Evolutionary conservation across 2,797 vertebrate species (phyloP), one percentile per base, ranked within the genome.

Genomic region (Jordanella pulchra): DNA sequence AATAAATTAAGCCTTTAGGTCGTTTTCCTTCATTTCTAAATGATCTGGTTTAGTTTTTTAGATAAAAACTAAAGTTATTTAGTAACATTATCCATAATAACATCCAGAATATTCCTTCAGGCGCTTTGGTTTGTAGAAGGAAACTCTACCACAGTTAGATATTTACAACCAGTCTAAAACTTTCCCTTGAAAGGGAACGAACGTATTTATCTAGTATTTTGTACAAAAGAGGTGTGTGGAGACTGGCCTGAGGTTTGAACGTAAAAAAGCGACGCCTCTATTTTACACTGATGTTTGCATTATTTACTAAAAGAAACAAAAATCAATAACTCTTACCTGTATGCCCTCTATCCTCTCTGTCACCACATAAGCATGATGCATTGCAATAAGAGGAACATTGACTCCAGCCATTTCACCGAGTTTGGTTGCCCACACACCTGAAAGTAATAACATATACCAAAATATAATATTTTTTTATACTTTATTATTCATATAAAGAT

Each of bases 261-360:
- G 4, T 27, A 51, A 10, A 21, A 51, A 51, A n/a, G 23, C 9
- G 50, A 21, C 23, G 9, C 23, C 9, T 50, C 44, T 50, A 7
- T 23, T 18, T 53, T n/a, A n/a, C n/a, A 21, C 51, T 25, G 60
- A 1, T 18, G 12, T 42, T 63, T 63, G 21, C n/a, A 42, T 39
- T 12, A 63, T 63, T 25, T 63, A 42, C 60, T 25, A 44, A n/a
- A 63, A 13, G 23, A 25, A 63, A 63, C n/a, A n/a, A 63, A 25
- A 7, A 63, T 42, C 15, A 9, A 23, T 10, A 9, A 10, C n/a
- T 25, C 76, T 50, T 80, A 99, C 98, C 96, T 98, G 98, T 76
- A 99, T 99, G 66, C 98, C 98, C 76, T 99, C 95, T 0, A 99
- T 99, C 87, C 95, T 95, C 90, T 99, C 97, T 0, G 98, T 99